Evolutionary conservation across 2,797 vertebrate genomes (phyloP).

Genomic region (Acridotheres tristis): DNA sequence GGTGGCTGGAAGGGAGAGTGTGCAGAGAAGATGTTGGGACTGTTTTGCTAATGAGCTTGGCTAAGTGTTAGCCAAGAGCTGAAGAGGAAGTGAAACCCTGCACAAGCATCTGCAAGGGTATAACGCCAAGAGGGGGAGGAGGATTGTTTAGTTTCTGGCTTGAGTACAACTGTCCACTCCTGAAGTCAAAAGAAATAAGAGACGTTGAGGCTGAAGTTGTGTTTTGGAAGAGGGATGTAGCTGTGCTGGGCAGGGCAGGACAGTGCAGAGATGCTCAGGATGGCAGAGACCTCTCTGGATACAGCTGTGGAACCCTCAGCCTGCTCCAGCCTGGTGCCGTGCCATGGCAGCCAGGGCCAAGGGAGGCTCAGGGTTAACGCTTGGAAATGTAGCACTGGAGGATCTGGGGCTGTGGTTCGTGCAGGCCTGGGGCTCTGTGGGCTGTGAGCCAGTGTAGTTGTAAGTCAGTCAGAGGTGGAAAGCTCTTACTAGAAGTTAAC

Average conservation of each 20-base stretch:
- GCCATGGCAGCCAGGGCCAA: not conserved
- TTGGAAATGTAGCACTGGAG: not conserved
- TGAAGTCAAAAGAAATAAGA: not conserved
- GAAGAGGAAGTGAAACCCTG: conserved; percentile 43
- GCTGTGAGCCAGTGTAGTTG: not conserved
- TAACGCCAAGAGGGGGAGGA: not conserved
- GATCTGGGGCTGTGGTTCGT: not conserved
- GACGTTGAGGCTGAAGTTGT: not conserved
- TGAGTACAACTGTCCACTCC: not conserved
- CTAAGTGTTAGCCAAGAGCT: not conserved
- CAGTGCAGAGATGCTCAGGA: not conserved
- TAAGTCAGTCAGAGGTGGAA: not conserved
- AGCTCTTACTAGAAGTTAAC: not conserved
- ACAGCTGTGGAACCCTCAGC: not conserved
- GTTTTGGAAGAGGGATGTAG: not conserved
- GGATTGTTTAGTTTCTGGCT: not conserved
- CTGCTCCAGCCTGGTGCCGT: not conserved
- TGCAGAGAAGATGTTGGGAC: not conserved
- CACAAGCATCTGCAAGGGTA: not conserved
- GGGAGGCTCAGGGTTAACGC: rapidly evolving
- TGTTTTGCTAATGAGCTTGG: not conserved
- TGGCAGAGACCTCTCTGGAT: not conserved
- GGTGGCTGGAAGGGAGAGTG: not conserved
- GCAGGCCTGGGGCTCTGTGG: not conserved
- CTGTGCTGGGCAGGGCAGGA: not conserved